Evolutionary conservation across 2,797 vertebrate genomes (phyloP), one percentile per base, ranked within the genome.

Genomic region (Vireo griseus): DNA sequence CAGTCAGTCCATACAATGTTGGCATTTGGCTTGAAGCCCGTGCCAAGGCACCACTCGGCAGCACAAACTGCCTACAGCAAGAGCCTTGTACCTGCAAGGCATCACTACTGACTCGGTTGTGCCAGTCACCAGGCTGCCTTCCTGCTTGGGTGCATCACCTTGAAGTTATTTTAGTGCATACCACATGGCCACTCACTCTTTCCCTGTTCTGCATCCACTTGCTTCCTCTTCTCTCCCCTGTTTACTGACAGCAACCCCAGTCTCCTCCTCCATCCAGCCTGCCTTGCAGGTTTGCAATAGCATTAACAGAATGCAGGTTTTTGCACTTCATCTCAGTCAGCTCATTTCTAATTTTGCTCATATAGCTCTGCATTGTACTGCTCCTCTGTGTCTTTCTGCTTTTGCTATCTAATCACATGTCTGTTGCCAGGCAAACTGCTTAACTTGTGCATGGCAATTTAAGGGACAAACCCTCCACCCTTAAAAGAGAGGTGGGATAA

Each of bases 1-100:
- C 57, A 25, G 28, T 6, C 54, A 50, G 26, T 3, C 37, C 0
- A 0, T 83, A 54, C 13, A 47, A 37, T 4, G 0, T 0, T 1
- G 28, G 31, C 31, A 29, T 10, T 44, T 7, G 4, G 45, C 52
- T 52, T 17, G 24, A 15, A 67, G 45, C 4, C 18, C 0, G 0
- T 31, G 63, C 35, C 62, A 57, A 8, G 28, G 52, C 73, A 76
- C 26, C 29, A 11, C 21, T 54, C 6, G 4, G 75, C 48, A 55
- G 40, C 68, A 66, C 1, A 0, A 35, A 37, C 19, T 25, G 1
- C 52, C 40, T 4, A 10, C 57, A 65, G 65, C 58, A 77, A 37
- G 37, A 88, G 37, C 52, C 35, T 13, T 47, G 28, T 9, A 31
- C 62, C 67, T 88, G 58, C 65, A 65, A 58, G 42, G 54, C 54